Conservation (phyloP, 1,140 invertebrate genomes). For the Trachelipus rathkii region DNA sequence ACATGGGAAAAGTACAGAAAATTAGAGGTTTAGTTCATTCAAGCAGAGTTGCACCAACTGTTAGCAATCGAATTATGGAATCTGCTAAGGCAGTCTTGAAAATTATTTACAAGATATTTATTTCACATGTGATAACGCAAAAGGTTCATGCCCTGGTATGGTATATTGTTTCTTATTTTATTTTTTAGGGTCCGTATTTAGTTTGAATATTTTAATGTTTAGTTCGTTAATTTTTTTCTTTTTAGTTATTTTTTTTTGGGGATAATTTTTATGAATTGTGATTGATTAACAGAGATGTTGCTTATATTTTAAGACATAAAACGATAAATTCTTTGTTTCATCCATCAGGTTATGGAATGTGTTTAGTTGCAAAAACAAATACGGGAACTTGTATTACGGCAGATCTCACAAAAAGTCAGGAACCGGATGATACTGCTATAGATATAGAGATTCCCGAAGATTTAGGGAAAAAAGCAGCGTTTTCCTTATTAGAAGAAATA, state of each 20-base stretch:
- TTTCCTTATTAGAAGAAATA: constrained; percentile 81
- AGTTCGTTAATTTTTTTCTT: too few species aligned
- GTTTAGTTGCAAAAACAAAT: constrained; percentile 85
- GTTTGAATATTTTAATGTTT: too few species aligned
- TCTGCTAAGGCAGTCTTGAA: constrained; percentile 79
- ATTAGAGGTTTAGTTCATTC: constrained; percentile 85
- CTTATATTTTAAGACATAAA: too few species aligned
- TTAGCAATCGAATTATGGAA: constrained; percentile 88
- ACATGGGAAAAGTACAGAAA: constrained; percentile 88
- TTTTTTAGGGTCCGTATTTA: too few species aligned
- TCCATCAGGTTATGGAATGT: constrained; percentile 61
- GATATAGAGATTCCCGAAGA: constrained; percentile 68
- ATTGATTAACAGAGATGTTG: too few species aligned
- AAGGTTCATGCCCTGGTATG: constrained; percentile 76
- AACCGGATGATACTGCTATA: background rate
- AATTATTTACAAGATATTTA: constrained; percentile 94
- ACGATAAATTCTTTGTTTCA: background rate
- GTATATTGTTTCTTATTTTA: too few species aligned
- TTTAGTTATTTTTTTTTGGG: too few species aligned
- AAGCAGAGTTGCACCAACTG: constrained; percentile 81
- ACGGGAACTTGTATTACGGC: constrained; percentile 68
- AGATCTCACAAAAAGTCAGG: constrained; percentile 49
- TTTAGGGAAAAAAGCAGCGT: constrained; percentile 72
- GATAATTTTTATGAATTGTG: too few species aligned
- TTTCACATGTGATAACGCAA: constrained; percentile 85